Conservation (phyloP, 1,140 invertebrate species). For the Carcinoscorpius rotundicauda region DNA sequence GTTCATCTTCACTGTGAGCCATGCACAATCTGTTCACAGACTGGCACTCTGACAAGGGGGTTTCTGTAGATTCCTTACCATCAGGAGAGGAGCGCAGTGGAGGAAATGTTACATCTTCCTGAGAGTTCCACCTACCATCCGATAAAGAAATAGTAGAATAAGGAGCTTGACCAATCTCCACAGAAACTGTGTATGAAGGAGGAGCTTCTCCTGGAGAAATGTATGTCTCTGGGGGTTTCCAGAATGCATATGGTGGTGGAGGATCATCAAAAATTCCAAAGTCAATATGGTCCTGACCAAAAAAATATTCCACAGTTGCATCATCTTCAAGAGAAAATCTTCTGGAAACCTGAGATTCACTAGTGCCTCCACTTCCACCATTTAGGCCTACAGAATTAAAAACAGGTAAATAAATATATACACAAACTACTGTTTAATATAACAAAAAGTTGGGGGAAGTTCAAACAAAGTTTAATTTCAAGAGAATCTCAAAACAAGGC, state of each 20-base stretch:
- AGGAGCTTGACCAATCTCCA: not conserved
- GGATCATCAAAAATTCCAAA: conserved; percentile 24
- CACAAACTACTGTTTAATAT: no score
- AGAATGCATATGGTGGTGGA: conserved; percentile 26
- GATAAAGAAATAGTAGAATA: no score
- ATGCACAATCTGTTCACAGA: no score
- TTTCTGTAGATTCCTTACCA: no score
- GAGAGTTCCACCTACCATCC: no score
- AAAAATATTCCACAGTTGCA: conserved; percentile 23
- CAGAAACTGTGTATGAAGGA: conserved; percentile 24
- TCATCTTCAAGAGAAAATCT: conserved; percentile 20
- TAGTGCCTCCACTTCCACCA: conserved; percentile 16
- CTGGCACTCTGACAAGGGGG: no score
- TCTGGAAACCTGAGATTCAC: conserved; percentile 16
- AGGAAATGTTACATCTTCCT: no score
- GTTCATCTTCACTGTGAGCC: no score
- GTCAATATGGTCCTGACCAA: conserved; percentile 21
- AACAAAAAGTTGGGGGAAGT: no score
- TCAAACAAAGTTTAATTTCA: no score
- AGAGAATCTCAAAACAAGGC: no score
- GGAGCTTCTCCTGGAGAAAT: conserved; percentile 27
- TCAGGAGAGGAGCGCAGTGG: no score
- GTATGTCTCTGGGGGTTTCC: conserved; percentile 27
- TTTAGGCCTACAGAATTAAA: conserved; percentile 12
- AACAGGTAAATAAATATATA: not conserved